phyloP scores from a whole-genome alignment of 2,888 invertebrate species.

The Poecilobothrus nobilitatus region DNA sequence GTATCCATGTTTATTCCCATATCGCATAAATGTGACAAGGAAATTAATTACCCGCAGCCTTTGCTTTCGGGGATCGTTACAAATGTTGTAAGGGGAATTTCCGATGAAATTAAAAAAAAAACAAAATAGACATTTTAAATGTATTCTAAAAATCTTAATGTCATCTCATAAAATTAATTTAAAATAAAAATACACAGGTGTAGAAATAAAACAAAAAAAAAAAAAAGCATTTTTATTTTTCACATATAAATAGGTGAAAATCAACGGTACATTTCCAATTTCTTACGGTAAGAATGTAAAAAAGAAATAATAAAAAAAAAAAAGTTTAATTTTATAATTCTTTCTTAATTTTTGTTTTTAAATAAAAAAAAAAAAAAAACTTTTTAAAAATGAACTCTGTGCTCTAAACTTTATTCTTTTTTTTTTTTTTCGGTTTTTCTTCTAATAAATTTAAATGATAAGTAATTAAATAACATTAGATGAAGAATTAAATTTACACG shows the following conservation, averaged over 20 bases:
- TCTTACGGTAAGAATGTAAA: constrained; percentile 1
- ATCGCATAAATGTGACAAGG: too few relatives aligned
- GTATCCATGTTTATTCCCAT: too few relatives aligned
- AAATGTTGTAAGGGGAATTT: too few relatives aligned
- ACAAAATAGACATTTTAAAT: too few relatives aligned
- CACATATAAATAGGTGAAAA: constrained; percentile 1
- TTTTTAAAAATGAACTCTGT: too few relatives aligned
- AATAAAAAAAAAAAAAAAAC: not conserved
- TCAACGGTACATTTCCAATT: not conserved
- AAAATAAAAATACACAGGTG: too few relatives aligned
- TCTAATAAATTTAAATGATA: constrained; percentile 1
- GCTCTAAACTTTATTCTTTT: not conserved
- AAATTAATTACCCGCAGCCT: too few relatives aligned
- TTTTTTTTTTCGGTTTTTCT: not conserved
- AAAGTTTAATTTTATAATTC: not conserved
- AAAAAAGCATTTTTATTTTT: not conserved
- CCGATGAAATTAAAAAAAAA: too few relatives aligned
- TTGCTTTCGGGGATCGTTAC: too few relatives aligned
- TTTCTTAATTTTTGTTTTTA: not conserved
- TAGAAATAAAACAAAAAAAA: too few relatives aligned
- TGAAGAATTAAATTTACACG: constrained; percentile 6
- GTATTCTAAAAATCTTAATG: too few relatives aligned
- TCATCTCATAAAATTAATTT: too few relatives aligned
- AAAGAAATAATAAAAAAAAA: not conserved
- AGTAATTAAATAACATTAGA: constrained; percentile 6